These are phyloP conservation scores for Coenonympha arcania DNA, from an alignment of 2,888 invertebrate species.

Conservation along the genomic window DNA sequence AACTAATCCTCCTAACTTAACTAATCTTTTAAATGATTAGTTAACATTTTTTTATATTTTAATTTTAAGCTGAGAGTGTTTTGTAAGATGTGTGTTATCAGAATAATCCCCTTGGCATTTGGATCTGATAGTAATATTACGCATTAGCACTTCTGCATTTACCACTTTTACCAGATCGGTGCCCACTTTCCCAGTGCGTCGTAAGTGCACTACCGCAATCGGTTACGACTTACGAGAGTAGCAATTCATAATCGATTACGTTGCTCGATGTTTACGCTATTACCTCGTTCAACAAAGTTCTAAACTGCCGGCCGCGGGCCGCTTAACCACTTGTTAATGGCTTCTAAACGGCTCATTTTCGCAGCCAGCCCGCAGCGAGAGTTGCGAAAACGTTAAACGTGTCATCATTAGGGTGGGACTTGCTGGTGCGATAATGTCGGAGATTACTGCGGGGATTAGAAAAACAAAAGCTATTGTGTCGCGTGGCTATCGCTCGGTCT, in stretches of 20 bases:
- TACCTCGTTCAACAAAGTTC: constrained; percentile 28
- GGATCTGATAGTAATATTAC: too few relatives aligned
- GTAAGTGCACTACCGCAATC: constrained; percentile 12
- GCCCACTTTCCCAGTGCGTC: too few relatives aligned
- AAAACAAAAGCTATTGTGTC: constrained; percentile 48
- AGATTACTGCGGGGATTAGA: constrained; percentile 34
- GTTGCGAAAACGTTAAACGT: constrained; percentile 37
- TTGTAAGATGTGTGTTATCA: too few relatives aligned
- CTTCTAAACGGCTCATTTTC: constrained; percentile 43
- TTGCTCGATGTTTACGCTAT: constrained; percentile 32
- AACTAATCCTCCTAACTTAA: too few relatives aligned
- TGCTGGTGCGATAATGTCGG: constrained; percentile 28
- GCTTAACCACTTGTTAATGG: constrained; percentile 36
- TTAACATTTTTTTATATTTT: too few relatives aligned
- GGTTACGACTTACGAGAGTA: constrained; percentile 18
- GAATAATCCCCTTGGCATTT: too few relatives aligned
- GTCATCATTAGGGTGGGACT: constrained; percentile 29
- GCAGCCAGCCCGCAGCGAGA: constrained; percentile 28
- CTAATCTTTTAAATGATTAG: too few relatives aligned
- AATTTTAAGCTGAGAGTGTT: too few relatives aligned
- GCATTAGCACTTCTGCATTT: not conserved
- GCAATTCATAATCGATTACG: constrained; percentile 21
- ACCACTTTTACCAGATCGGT: not conserved
- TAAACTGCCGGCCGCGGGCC: constrained; percentile 47
- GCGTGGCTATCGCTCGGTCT: constrained; percentile 39